phyloP scores from a whole-genome alignment of 2,888 invertebrate genomes.

The Clusia tigrina region DNA sequence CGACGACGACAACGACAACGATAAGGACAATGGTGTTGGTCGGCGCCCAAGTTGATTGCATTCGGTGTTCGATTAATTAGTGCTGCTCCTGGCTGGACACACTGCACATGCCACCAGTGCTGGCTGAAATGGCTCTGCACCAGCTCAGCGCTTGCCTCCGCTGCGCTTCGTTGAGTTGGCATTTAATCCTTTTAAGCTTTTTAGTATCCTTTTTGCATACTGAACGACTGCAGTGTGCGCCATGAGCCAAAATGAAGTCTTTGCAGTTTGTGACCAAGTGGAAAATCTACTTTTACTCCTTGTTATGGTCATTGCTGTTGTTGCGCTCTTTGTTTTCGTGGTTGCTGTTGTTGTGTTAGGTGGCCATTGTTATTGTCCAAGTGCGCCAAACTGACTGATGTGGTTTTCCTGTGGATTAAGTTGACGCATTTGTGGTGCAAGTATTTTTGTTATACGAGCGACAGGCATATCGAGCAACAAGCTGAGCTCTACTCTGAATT shows the following conservation, averaged over 20 bases:
- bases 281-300: not conserved
- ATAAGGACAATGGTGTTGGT: too few species aligned
- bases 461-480: too few species aligned
- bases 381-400: conserved; percentile 18
- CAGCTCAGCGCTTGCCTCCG: not conserved
- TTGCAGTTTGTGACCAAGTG: not conserved
- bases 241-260: not conserved
- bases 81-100: not conserved
- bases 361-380: too few species aligned
- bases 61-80: conserved; percentile 6
- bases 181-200: conserved; percentile 25
- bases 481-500: too few species aligned
- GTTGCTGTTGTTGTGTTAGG: not conserved
- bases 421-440: not conserved
- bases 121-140: not conserved
- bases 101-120: too few species aligned
- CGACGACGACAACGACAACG: too few species aligned
- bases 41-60: not conserved
- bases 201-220: conserved; percentile 5
- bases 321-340: not conserved
- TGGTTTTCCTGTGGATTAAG: conserved; percentile 6
- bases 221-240: not conserved
- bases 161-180: conserved; percentile 3
- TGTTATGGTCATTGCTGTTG: not conserved
- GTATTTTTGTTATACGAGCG: too few species aligned